A percentile compares a stretch with the other conserved stretches of the same genome.
Conservation (phyloP, 1,140 invertebrate species). For the Acromyrmex heyeri region DNA sequence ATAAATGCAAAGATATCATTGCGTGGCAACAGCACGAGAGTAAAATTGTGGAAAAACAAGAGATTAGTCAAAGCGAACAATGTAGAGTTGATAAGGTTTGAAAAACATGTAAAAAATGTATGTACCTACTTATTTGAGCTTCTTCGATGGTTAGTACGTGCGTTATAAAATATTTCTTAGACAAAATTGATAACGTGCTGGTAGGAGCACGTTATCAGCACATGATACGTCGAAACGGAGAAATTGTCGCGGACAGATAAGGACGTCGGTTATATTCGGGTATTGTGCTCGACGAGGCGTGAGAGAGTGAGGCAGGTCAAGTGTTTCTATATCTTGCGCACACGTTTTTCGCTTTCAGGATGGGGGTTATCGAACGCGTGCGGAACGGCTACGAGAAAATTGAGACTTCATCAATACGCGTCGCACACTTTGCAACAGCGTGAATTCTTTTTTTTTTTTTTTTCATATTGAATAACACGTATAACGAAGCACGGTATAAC, state of each 20-base stretch:
- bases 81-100: neutral
- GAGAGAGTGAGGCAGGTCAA: conserved; percentile 73
- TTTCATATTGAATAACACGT: conserved; percentile 1
- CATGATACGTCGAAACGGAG: conserved; percentile 42
- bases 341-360: conserved; percentile 62
- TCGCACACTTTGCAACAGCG: neutral
- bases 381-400: conserved; percentile 24
- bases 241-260: conserved; percentile 72
- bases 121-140: neutral
- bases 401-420: conserved; percentile 22
- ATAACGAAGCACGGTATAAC: neutral
- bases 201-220: conserved; percentile 30
- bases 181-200: conserved; percentile 52
- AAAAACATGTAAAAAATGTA: conserved; percentile 1
- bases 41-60: neutral
- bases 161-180: conserved; percentile 30
- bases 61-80: conserved; percentile 13
- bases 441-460: neutral
- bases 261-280: conserved; percentile 68
- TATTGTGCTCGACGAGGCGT: conserved; percentile 67
- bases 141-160: neutral
- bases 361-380: conserved; percentile 45
- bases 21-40: neutral
- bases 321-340: conserved; percentile 65
- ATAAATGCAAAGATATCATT: neutral